Base-by-base conservation (phyloP, 2,888 invertebrate species). In the Synanthedon vespiformis region DNA sequence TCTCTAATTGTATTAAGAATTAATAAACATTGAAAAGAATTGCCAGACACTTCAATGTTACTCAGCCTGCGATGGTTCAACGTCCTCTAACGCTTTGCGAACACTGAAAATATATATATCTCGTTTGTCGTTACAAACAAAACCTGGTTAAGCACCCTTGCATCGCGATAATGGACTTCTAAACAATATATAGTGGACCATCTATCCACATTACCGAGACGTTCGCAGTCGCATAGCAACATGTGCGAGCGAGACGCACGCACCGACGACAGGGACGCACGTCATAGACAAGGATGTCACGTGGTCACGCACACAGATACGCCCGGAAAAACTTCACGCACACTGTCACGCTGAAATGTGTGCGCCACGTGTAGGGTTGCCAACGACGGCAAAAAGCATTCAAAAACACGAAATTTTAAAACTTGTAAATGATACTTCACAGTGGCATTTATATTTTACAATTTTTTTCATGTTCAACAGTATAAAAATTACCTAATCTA, bases 81-180 rank as follows among this genome's bases (percentile, higher is more conserved):
- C 2, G 34, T 34, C 6, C 34, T 34, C 34, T 34, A 10, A 10
- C 10, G 34, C 34, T 8, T 34, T 34, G 34, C 34, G 10, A 34
- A 34, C 34, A 34, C 34, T 34, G 34, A 34, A 34, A 34, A 34
- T 34, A 34, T 18, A 18, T 34, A 18, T 34, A 34, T 34, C 34
- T 34, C 34, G 44, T 44, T 44, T 13, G n/a, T 14, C 44, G n/a
- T 44, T 44, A 13, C 44, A 44, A n/a, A 72, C 72, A 67, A 70
- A 72, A 71, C 70, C 67, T 65, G 61, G 66, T 68, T 74, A 72
- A 76, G 68, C 70, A 75, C 34, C 40, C 8, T 27, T 34, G 50
- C 27, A 50, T 6, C 68, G 74, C 70, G 70, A 74, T 80, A 80
- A 81, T 80, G 72, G 76, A 75, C 74, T 72, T 68, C 63, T 65